A percentile compares a stretch with the other conserved stretches of the same genome.
Conservation (phyloP, 2,797 vertebrate genomes). For the Enteromius viviparus region DNA sequence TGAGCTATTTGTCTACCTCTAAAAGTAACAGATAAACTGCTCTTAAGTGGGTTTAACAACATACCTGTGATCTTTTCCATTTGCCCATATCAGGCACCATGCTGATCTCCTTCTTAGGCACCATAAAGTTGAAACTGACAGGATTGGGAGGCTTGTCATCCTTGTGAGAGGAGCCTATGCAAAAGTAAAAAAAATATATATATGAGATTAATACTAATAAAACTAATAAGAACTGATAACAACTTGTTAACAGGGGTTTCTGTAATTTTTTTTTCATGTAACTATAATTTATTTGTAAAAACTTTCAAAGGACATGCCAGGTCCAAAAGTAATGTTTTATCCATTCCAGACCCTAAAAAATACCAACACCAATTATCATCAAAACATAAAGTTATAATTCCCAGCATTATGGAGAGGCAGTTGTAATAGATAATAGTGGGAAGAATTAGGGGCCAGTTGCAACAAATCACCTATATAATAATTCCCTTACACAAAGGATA, state of each 20-base stretch:
- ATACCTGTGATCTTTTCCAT: constrained; percentile 94
- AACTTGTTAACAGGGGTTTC: background rate
- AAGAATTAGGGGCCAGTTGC: background rate
- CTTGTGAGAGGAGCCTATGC: constrained; percentile 80
- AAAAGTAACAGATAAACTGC: background rate
- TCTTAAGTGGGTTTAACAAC: background rate
- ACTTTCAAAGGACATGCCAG: background rate
- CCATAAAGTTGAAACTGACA: constrained; percentile 77
- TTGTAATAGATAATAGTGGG: too few relatives aligned
- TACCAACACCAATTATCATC: background rate
- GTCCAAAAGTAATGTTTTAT: background rate
- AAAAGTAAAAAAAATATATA: background rate
- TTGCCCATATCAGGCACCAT: constrained; percentile 94
- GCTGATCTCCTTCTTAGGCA: constrained; percentile 95
- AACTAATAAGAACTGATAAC: background rate
- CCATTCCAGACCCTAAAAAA: background rate
- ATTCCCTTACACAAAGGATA: background rate
- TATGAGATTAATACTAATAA: background rate
- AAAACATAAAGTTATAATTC: background rate
- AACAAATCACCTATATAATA: background rate
- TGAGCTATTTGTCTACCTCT: background rate
- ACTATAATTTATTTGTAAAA: background rate
- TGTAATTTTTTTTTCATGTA: background rate
- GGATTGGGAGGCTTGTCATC: constrained; percentile 71
- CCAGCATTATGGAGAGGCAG: background rate